phyloP scores from a whole-genome alignment of 1,140 invertebrate species.

The Penaeus japonicus region DNA sequence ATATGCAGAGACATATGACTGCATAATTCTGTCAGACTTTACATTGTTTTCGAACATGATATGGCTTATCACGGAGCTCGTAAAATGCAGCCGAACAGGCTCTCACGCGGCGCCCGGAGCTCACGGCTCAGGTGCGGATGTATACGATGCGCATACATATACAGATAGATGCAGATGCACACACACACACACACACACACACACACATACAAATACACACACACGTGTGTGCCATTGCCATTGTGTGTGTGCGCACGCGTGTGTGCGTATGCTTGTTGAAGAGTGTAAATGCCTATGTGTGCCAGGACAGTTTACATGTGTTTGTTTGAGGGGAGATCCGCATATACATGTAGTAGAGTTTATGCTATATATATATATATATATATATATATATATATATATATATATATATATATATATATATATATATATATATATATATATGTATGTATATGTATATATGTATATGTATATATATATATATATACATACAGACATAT shows the following conservation, averaged over 20 bases:
- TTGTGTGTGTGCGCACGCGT: not conserved
- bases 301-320: not conserved
- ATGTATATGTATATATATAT: not conserved
- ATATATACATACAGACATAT: not conserved
- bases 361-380: constrained; percentile 1
- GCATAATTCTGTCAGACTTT: too few relatives aligned
- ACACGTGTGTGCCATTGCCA: not conserved
- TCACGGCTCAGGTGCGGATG: too few relatives aligned
- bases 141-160: too few relatives aligned
- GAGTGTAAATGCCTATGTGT: not conserved
- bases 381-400: constrained; percentile 34
- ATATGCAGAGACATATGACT: too few relatives aligned
- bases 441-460: constrained; percentile 28
- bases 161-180: not conserved
- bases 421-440: constrained; percentile 26
- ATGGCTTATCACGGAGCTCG: too few relatives aligned
- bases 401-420: constrained; percentile 34
- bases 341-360: not conserved
- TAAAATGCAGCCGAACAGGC: too few relatives aligned
- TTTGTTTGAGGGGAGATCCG: not conserved
- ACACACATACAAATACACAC: not conserved
- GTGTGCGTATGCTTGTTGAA: not conserved
- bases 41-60: too few relatives aligned
- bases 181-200: constrained; percentile 16
- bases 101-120: too few relatives aligned